Evolutionary conservation across 2,113 vertebrate genomes (phyloP).

Genomic region (Platycercus adscitus): DNA sequence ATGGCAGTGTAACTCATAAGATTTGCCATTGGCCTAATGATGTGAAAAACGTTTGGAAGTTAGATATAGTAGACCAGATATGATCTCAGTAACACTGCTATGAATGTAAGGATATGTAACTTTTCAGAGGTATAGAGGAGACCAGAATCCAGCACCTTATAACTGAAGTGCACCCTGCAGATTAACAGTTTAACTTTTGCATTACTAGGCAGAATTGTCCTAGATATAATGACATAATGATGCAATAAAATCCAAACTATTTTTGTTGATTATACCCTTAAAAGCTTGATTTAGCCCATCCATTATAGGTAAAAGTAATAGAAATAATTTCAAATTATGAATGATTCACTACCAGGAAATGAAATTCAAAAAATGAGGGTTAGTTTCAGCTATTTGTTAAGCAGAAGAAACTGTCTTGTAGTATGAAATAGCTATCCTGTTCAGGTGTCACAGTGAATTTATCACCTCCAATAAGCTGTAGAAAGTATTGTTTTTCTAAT

Average conservation of each 20-base stretch:
- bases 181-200: background rate
- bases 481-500: constrained; percentile 64
- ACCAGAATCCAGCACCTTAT: background rate
- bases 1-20: background rate
- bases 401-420: constrained; percentile 25
- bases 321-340: constrained; percentile 22
- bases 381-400: constrained; percentile 50
- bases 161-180: accelerated
- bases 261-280: constrained; percentile 13
- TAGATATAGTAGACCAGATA: background rate
- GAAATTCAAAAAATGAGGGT: background rate
- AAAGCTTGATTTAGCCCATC: background rate
- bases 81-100: background rate
- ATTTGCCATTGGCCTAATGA: background rate
- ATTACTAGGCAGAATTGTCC: background rate
- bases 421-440: constrained; percentile 47
- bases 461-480: constrained; percentile 46
- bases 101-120: background rate
- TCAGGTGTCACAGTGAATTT: constrained; percentile 64
- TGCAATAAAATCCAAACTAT: background rate
- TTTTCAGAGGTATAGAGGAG: background rate
- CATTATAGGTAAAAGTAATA: constrained; percentile 14
- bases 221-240: background rate
- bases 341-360: constrained; percentile 14
- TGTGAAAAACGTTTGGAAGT: background rate